Evolutionary conservation across 2,888 invertebrate genomes (phyloP).

Genomic region (Caprella mutica): DNA sequence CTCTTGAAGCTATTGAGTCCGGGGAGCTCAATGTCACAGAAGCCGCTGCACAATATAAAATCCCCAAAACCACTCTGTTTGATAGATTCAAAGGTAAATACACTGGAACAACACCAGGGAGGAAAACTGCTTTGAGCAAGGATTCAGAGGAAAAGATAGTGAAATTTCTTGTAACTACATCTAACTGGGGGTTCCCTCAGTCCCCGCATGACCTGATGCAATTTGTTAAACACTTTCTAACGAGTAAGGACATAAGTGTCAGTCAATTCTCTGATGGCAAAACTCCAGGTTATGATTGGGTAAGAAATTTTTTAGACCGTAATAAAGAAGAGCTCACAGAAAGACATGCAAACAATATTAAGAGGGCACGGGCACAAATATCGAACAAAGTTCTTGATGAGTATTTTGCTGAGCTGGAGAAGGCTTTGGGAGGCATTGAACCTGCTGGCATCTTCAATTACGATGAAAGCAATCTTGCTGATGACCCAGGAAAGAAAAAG

Average conservation of each 20-base stretch:
- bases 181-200: neutral
- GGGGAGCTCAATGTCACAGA: too few species aligned
- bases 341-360: neutral
- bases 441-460: neutral
- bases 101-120: too few species aligned
- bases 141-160: neutral
- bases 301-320: neutral
- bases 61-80: too few species aligned
- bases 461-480: slow-evolving; percentile 3
- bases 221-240: neutral
- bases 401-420: neutral
- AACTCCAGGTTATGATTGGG: neutral
- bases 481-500: neutral
- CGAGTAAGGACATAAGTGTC: neutral
- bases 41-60: too few species aligned
- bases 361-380: neutral
- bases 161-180: neutral
- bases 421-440: neutral
- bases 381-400: neutral
- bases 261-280: neutral
- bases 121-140: neutral
- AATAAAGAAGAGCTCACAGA: neutral
- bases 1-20: too few species aligned
- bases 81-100: too few species aligned
- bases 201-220: neutral